These are phyloP conservation scores for Pedionomus torquatus DNA, from an alignment of 2,113 vertebrate genomes.

Conservation along the genomic window DNA sequence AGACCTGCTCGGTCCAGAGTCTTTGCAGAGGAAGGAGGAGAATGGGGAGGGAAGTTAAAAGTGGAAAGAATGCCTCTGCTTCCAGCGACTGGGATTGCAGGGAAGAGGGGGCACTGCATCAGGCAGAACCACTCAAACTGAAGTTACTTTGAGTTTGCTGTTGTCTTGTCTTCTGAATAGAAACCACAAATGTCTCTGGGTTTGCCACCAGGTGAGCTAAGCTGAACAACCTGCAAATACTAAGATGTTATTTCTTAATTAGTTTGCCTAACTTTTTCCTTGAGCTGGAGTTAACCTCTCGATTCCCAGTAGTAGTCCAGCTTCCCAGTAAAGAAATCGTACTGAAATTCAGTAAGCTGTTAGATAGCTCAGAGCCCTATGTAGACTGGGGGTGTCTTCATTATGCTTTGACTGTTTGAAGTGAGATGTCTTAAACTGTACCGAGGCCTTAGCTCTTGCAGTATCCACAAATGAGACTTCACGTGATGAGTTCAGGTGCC, in stretches of 20 bases:
- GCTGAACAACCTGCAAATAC: not conserved
- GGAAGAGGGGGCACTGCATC: not conserved
- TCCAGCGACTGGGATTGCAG: not conserved
- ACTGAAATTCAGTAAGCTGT: accelerated
- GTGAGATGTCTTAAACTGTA: not conserved
- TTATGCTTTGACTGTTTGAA: not conserved
- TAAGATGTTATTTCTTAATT: not conserved
- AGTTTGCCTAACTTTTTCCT: not conserved
- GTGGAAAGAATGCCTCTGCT: not conserved
- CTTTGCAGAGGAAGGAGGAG: not conserved
- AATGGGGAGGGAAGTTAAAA: not conserved
- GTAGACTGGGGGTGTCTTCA: accelerated
- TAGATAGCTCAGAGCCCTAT: not conserved
- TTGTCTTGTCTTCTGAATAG: not conserved
- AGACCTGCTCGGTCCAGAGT: not conserved
- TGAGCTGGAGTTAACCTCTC: not conserved
- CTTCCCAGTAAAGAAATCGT: not conserved
- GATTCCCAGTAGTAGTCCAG: not conserved
- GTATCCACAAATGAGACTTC: not conserved
- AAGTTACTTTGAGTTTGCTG: not conserved
- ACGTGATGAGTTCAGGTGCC: not conserved
- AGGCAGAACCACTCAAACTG: not conserved
- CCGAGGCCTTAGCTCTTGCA: not conserved
- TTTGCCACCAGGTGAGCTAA: not conserved
- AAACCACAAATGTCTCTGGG: not conserved